Evolutionary conservation across 2,113 vertebrate genomes (phyloP).

Genomic region (Daboia siamensis): DNA sequence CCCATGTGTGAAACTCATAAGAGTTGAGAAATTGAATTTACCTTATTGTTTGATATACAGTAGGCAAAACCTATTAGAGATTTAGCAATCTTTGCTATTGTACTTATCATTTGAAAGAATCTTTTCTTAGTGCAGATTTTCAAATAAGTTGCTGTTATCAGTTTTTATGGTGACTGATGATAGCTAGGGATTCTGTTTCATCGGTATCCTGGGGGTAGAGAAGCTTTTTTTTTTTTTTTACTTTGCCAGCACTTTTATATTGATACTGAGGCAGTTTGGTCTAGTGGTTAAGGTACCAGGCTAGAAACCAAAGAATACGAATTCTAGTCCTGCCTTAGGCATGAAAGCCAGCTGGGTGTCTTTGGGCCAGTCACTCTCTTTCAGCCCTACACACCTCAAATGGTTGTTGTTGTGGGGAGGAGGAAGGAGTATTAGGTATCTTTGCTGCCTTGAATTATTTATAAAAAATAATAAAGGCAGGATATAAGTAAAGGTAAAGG

Average conservation of each 20-base stretch:
- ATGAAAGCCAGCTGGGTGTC: background rate
- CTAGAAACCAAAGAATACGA: background rate
- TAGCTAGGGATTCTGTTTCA: background rate
- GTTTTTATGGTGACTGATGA: background rate
- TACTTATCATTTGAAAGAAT: constrained; percentile 37
- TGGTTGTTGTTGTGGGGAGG: background rate
- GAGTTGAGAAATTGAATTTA: constrained; percentile 12
- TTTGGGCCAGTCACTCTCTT: background rate
- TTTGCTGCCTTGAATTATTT: background rate
- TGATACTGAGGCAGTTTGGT: background rate
- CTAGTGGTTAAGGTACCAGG: background rate
- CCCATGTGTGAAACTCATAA: constrained; percentile 28
- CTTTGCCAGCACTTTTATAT: background rate
- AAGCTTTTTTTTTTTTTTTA: background rate
- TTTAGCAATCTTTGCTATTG: background rate
- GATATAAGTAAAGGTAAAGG: too few relatives aligned
- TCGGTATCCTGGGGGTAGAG: background rate
- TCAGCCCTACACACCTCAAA: background rate
- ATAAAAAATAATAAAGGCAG: background rate
- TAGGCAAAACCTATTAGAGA: constrained; percentile 33
- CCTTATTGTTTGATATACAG: constrained; percentile 25
- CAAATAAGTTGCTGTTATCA: background rate
- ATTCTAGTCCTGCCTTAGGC: background rate
- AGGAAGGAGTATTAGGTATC: background rate
- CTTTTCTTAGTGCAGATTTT: constrained; percentile 44